Evolutionary conservation across 30 jellyfish, hydroid and myxozoan genomes (phyloP).

Genomic region (Sanderia malayensis): DNA sequence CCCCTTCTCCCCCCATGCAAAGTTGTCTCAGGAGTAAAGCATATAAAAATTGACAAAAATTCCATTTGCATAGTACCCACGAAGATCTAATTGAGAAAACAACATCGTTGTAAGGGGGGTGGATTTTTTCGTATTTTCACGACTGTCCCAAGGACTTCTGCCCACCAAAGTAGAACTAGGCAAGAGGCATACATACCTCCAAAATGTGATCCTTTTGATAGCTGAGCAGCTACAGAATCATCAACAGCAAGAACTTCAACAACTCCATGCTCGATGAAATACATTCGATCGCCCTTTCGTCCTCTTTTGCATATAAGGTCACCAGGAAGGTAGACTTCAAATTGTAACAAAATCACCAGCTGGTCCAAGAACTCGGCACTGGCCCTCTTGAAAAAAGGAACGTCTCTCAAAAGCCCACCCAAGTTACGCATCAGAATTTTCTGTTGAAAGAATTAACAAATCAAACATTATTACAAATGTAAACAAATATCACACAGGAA

Average conservation of each 20-base stretch:
- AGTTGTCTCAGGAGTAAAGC: too few relatives aligned
- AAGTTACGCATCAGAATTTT: slow-evolving; percentile 47
- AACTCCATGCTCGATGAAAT: slow-evolving; percentile 48
- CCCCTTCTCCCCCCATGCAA: too few relatives aligned
- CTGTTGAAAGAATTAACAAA: too few relatives aligned
- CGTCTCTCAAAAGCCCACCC: slow-evolving; percentile 47
- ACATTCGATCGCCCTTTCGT: slow-evolving; percentile 50
- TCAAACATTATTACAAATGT: too few relatives aligned
- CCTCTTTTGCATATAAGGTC: slow-evolving; percentile 46
- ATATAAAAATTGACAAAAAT: too few relatives aligned
- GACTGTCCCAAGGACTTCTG: too few relatives aligned
- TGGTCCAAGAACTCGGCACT: slow-evolving; percentile 37
- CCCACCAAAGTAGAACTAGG: too few relatives aligned
- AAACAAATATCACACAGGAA: too few relatives aligned
- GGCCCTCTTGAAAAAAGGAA: slow-evolving; percentile 59
- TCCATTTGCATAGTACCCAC: too few relatives aligned
- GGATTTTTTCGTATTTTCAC: too few relatives aligned
- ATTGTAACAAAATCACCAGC: slow-evolving; percentile 23
- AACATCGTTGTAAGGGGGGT: too few relatives aligned
- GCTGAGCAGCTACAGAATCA: slow-evolving; percentile 46
- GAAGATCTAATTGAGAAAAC: too few relatives aligned
- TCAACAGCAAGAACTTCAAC: slow-evolving; percentile 43
- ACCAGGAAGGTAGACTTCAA: slow-evolving; percentile 46
- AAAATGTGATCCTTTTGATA: slow-evolving; percentile 50
- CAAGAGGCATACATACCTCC: slow-evolving; percentile 67